Evolutionary conservation across 2,113 vertebrate species (phyloP).

Genomic region (Gavia stellata): DNA sequence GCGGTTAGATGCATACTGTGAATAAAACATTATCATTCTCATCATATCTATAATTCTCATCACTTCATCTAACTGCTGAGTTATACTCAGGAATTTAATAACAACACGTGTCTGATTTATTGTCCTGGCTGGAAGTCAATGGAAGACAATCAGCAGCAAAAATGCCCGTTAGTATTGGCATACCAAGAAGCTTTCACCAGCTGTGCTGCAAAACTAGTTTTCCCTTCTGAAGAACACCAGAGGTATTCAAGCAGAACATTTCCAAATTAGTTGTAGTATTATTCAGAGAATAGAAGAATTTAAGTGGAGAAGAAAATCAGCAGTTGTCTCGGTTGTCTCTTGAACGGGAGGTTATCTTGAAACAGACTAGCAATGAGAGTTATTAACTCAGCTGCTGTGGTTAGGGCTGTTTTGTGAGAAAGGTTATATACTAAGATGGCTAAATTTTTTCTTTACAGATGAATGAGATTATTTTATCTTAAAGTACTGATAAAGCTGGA

Average conservation of each 20-base stretch:
- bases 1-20: neutral
- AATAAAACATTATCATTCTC: neutral
- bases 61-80: neutral
- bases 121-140: neutral
- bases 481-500: neutral
- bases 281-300: neutral
- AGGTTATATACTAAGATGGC: neutral
- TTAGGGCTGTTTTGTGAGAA: neutral
- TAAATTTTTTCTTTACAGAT: neutral
- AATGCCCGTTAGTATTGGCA: neutral
- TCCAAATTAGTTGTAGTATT: neutral
- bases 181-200: neutral
- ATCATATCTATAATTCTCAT: neutral
- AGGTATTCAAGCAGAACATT: neutral
- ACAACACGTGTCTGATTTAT: neutral
- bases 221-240: neutral
- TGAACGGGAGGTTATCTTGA: neutral
- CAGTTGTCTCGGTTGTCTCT: accelerated
- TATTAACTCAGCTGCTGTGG: neutral
- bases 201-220: neutral
- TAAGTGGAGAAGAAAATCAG: neutral
- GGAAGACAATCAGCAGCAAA: neutral
- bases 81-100: neutral
- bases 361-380: neutral
- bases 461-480: neutral